Percentiles rank a stretch among this genome's conserved stretches.
Evolutionary conservation across 30 jellyfish, hydroid and myxozoan genomes (phyloP).

Genomic region (Morbakka virulenta): DNA sequence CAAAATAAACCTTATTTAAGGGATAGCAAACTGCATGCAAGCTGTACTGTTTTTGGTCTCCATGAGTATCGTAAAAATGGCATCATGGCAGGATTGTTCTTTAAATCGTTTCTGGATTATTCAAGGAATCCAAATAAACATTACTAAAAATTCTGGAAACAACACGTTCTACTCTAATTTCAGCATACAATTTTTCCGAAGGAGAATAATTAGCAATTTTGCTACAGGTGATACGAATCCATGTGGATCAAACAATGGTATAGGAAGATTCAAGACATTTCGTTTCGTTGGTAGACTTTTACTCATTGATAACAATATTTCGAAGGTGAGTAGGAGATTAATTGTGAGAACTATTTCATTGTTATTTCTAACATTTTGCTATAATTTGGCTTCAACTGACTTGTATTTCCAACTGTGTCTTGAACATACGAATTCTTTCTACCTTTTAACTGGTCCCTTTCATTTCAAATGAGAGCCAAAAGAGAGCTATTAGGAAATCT

Average conservation of each 20-base stretch:
- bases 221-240: constrained; percentile 1
- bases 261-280: constrained; percentile 2
- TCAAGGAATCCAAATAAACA: neutral
- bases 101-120: neutral
- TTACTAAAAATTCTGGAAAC: neutral
- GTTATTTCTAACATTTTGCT: constrained; percentile 7
- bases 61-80: neutral
- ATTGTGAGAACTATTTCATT: too few species aligned
- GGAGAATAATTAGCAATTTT: neutral
- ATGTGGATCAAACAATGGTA: too few species aligned
- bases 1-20: too few species aligned
- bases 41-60: constrained; percentile 2
- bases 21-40: neutral
- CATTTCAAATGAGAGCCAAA: too few species aligned
- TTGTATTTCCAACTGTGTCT: constrained; percentile 5
- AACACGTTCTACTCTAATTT: neutral
- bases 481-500: too few species aligned
- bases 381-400: constrained; percentile 1
- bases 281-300: neutral
- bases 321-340: neutral
- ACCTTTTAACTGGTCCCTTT: too few species aligned
- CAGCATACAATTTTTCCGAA: neutral
- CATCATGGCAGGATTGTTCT: neutral
- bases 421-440: neutral
- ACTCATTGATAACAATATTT: neutral